Conservation (phyloP, 2,113 vertebrate genomes). For the Lophotis ruficrista region DNA sequence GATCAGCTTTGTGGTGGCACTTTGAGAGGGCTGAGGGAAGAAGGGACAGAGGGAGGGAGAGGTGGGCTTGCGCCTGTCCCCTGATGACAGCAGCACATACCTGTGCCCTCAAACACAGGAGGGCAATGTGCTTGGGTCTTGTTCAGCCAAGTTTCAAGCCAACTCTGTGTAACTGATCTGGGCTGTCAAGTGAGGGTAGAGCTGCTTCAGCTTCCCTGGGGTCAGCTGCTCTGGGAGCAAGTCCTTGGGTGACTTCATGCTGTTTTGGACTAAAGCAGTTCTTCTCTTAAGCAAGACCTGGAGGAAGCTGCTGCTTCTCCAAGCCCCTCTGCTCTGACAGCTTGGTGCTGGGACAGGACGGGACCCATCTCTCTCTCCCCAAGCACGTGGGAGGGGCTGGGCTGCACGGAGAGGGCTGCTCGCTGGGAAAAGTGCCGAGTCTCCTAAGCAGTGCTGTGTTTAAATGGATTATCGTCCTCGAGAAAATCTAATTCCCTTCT, state of each 20-base stretch:
- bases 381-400: fast-evolving
- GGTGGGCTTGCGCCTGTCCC: neutral
- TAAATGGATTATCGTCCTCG: neutral
- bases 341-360: neutral
- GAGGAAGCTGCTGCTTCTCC: neutral
- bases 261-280: neutral
- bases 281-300: neutral
- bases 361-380: neutral
- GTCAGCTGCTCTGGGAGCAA: neutral
- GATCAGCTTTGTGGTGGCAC: neutral
- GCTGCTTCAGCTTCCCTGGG: neutral
- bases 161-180: neutral
- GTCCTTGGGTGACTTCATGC: neutral
- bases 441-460: neutral
- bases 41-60: neutral
- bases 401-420: neutral
- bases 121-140: neutral
- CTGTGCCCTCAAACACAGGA: neutral
- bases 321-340: neutral
- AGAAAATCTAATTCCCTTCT: conserved; percentile 1
- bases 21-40: fast-evolving
- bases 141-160: neutral
- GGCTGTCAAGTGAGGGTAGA: neutral
- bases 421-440: fast-evolving
- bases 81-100: fast-evolving